Evolutionary conservation across 2,797 vertebrate species (phyloP).

Genomic region (Lepus townsendii): DNA sequence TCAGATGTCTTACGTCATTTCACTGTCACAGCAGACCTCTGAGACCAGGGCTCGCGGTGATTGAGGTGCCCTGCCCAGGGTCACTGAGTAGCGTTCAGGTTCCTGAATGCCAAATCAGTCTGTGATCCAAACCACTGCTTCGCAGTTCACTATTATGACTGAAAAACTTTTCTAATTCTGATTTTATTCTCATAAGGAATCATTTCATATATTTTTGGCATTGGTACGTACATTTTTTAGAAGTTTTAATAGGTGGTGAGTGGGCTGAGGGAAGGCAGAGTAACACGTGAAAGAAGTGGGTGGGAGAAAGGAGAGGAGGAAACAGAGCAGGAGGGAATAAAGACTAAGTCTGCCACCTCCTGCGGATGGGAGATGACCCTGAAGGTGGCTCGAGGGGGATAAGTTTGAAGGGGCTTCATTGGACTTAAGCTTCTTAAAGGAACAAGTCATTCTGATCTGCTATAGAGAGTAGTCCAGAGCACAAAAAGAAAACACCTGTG

Average conservation of each 20-base stretch:
- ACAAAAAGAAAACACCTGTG: background rate
- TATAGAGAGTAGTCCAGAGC: background rate
- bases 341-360: background rate
- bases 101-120: background rate
- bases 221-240: background rate
- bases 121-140: background rate
- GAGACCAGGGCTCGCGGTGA: background rate
- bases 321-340: background rate
- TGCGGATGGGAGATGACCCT: background rate
- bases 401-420: background rate
- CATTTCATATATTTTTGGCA: background rate
- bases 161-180: background rate
- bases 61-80: background rate
- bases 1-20: slow-evolving; percentile 1
- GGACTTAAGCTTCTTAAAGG: background rate
- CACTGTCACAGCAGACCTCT: background rate
- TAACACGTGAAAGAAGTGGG: background rate
- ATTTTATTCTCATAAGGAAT: slow-evolving; percentile 7
- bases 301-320: background rate
- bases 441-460: background rate
- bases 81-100: background rate
- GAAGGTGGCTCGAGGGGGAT: background rate
- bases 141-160: background rate
- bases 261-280: background rate
- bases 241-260: slow-evolving; percentile 9